These are phyloP conservation scores for Petrocephalus zakoni DNA, from an alignment of 2,113 vertebrate genomes.

Conservation along the genomic window DNA sequence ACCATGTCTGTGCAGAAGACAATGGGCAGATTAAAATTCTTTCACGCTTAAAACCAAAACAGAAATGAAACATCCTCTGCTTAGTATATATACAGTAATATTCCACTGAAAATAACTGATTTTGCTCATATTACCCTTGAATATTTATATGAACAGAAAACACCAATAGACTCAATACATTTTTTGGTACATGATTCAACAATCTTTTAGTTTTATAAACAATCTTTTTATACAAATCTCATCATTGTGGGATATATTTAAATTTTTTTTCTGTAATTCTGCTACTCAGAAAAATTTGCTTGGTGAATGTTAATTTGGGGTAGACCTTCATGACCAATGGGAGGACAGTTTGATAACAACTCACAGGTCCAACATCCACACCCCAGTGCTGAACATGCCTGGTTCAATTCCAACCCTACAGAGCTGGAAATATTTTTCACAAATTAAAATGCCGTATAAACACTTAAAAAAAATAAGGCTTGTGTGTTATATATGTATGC, in stretches of 20 bases:
- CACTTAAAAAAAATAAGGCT: background rate
- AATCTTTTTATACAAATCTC: background rate
- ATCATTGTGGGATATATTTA: slow-evolving; percentile 2
- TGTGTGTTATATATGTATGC: background rate
- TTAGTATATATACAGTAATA: slow-evolving; percentile 4
- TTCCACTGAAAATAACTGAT: slow-evolving; percentile 8
- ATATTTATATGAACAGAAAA: background rate
- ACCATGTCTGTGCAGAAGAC: background rate
- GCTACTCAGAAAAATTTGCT: background rate
- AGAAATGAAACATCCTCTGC: background rate
- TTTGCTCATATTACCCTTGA: background rate
- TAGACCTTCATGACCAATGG: background rate
- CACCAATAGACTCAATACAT: slow-evolving; percentile 8
- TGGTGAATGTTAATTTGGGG: background rate
- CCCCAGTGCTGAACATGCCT: background rate
- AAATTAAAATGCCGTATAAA: background rate
- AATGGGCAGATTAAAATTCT: background rate
- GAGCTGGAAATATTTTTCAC: background rate
- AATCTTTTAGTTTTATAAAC: slow-evolving; percentile 10
- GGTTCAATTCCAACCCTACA: background rate
- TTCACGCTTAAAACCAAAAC: background rate
- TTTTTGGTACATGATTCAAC: slow-evolving; percentile 1
- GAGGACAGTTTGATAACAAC: background rate
- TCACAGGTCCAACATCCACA: background rate
- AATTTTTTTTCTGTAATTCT: background rate